Evolutionary conservation across 2,888 invertebrate species (phyloP).

Genomic region (Rosalia funebris): DNA sequence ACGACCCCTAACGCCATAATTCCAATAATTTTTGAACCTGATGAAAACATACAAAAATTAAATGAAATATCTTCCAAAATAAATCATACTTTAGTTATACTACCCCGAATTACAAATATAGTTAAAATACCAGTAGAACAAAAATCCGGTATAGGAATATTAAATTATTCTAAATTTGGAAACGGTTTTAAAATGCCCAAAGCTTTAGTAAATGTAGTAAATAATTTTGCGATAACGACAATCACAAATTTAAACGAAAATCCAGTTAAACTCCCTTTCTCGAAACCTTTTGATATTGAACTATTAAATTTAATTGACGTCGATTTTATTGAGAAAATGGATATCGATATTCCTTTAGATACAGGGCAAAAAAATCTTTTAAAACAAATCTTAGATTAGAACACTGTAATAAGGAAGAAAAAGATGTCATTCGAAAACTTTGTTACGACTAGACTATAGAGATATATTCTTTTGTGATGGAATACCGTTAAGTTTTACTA

Average conservation of each 20-base stretch:
- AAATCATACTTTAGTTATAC: not conserved
- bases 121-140: not conserved
- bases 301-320: not conserved
- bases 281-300: not conserved
- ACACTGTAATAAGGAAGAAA: constrained; percentile 8
- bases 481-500: not conserved
- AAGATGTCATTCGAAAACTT: not conserved
- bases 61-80: not conserved
- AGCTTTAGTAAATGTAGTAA: not conserved
- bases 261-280: not conserved
- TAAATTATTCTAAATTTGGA: not conserved
- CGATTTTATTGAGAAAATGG: not conserved
- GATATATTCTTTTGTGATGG: too few relatives aligned
- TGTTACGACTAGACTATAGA: constrained; percentile 11
- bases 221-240: not conserved
- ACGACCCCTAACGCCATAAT: not conserved
- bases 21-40: not conserved
- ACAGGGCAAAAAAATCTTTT: not conserved
- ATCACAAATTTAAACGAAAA: not conserved
- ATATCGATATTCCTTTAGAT: not conserved
- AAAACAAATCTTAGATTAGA: constrained; percentile 1
- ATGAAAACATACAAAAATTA: not conserved
- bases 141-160: not conserved
- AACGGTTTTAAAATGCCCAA: not conserved
- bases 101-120: not conserved